Conservation (phyloP, 2,113 vertebrate genomes). For the Illadopsis cleaveri region DNA sequence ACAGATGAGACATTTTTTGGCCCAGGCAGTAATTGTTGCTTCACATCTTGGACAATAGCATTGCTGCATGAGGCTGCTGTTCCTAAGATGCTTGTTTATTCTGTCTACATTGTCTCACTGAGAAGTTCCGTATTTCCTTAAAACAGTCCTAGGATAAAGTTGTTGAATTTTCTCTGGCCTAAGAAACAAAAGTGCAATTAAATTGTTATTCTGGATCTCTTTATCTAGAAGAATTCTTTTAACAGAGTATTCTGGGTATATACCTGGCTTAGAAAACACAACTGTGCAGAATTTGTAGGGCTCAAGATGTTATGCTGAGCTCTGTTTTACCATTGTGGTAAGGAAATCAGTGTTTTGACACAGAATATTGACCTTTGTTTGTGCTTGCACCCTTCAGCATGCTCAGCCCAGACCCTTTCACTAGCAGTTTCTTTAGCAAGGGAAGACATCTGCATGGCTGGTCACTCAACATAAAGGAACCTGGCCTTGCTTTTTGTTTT, state of each 20-base stretch:
- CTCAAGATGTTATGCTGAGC: background rate
- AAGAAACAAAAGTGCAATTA: background rate
- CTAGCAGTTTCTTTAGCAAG: background rate
- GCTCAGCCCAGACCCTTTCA: background rate
- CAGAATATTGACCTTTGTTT: background rate
- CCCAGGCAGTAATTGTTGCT: background rate
- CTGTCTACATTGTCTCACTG: background rate
- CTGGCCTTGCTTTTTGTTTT: background rate
- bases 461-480: background rate
- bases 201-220: background rate
- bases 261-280: background rate
- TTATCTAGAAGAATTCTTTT: background rate
- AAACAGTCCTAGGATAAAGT: background rate
- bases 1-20: background rate
- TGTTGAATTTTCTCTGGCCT: background rate
- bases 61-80: background rate
- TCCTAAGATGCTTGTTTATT: background rate
- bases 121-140: background rate
- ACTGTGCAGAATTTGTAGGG: background rate
- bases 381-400: background rate
- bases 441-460: background rate
- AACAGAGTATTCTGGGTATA: background rate
- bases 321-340: background rate
- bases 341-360: background rate
- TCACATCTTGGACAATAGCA: background rate